Evolutionary conservation across 1,140 invertebrate genomes (phyloP), one percentile per base, ranked within the genome.

Genomic region (Leptestheria dahalacensis): DNA sequence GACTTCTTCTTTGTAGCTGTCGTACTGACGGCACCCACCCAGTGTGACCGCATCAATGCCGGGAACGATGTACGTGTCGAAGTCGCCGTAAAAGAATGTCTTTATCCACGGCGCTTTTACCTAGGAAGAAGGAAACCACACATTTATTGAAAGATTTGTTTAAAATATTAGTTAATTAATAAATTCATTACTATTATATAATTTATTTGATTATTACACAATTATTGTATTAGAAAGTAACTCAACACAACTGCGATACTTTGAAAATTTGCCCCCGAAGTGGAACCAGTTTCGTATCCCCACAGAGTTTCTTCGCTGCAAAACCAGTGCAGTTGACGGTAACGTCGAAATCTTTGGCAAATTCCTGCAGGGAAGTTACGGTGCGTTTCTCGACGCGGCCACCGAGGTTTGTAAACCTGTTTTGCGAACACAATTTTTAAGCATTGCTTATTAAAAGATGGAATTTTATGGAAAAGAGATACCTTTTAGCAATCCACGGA

Each of bases 311-410:
- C 68, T 81, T 81, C 11, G 91, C 82, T 4, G 86, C 87, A 33
- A 95, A 72, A 2, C 92, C 93, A 0, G 84, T 79, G 68, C 92
- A 96, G 69, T 97, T 97, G 1, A 97, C 79, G 26, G 94, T 75
- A 2, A 91, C 71, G 71, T 95, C 83, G 68, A 78, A 91, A 49
- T 82, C 66, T 15, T 72, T 63, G 1, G 68, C 69, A 41, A 88
- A 66, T 49, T 84, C 78, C 4, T 72, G 66, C 29, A 89, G 78
- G 51, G 73, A 79, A 9, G 77, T 66, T 1, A 91, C 66, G 66
- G 76, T 77, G 57, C 71, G 69, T n/a, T 73, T 65, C 2, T 75
- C 26, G 1, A 88, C 69, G 64, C 73, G 71, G 0, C 79, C 81
- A 29, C 82, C 81, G 24, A 69, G 72, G 41, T 67, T 64, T 46